Evolutionary conservation across 2,113 vertebrate species (phyloP).

Genomic region (Rhynchomys soricoides): DNA sequence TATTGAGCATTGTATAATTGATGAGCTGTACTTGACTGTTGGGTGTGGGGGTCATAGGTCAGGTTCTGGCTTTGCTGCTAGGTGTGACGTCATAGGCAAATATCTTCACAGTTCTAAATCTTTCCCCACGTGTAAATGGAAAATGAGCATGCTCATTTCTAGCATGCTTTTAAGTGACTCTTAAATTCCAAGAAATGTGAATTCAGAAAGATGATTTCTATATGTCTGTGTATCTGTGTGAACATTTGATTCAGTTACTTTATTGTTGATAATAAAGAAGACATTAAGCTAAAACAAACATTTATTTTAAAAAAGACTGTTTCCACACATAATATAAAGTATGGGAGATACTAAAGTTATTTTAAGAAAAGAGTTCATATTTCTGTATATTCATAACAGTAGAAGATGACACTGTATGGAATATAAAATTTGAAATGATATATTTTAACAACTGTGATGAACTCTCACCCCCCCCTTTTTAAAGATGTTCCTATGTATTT

Average conservation of each 20-base stretch:
- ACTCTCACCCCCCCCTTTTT: too few species aligned
- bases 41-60: too few species aligned
- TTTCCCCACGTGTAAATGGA: background rate
- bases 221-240: background rate
- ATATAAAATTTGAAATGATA: background rate
- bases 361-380: background rate
- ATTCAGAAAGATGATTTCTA: background rate
- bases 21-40: background rate
- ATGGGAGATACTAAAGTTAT: background rate
- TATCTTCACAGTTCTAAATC: background rate
- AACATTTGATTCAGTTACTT: background rate
- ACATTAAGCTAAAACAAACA: background rate
- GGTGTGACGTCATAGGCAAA: background rate
- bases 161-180: background rate
- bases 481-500: background rate
- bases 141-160: too few species aligned
- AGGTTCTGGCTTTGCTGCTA: background rate
- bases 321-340: background rate
- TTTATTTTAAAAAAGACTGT: background rate
- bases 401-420: background rate
- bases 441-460: background rate
- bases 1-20: background rate
- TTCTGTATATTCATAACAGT: conserved; percentile 55
- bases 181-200: background rate
- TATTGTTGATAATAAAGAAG: background rate